Evolutionary conservation across 2,888 invertebrate species (phyloP).

Genomic region (Lithophane leautieri): DNA sequence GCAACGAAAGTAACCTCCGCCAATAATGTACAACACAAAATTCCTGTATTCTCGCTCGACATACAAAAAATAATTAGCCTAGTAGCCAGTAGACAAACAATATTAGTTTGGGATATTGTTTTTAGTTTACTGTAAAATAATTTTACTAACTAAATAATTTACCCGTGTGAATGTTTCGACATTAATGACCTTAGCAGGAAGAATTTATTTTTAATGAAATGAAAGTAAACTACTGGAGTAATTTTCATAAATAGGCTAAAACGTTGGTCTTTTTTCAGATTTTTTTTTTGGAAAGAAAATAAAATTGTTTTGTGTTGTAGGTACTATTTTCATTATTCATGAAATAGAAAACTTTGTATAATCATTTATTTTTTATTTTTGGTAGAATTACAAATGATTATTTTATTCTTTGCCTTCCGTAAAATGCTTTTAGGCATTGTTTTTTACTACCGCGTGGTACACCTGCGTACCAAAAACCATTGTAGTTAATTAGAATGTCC

Average conservation of each 20-base stretch:
- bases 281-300: no score
- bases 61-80: neutral
- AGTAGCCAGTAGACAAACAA: neutral
- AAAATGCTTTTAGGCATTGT: neutral
- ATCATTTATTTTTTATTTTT: neutral
- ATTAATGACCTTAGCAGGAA: neutral
- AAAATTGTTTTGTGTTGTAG: no score
- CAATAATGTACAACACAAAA: slow-evolving; percentile 46
- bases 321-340: neutral
- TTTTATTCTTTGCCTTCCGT: neutral
- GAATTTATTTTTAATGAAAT: slow-evolving; percentile 1
- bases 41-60: slow-evolving; percentile 39
- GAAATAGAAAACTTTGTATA: neutral
- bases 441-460: no score
- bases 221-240: neutral
- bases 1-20: slow-evolving; percentile 37
- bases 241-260: neutral
- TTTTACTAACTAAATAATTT: slow-evolving; percentile 3
- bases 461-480: no score
- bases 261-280: neutral
- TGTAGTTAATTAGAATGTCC: no score
- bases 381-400: neutral
- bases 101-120: neutral
- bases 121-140: slow-evolving; percentile 2
- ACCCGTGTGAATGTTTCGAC: slow-evolving; percentile 9